A percentile compares a stretch with the other conserved stretches of the same genome.
Conservation (phyloP, 2,888 invertebrate genomes). For the Myopa testacea region DNA sequence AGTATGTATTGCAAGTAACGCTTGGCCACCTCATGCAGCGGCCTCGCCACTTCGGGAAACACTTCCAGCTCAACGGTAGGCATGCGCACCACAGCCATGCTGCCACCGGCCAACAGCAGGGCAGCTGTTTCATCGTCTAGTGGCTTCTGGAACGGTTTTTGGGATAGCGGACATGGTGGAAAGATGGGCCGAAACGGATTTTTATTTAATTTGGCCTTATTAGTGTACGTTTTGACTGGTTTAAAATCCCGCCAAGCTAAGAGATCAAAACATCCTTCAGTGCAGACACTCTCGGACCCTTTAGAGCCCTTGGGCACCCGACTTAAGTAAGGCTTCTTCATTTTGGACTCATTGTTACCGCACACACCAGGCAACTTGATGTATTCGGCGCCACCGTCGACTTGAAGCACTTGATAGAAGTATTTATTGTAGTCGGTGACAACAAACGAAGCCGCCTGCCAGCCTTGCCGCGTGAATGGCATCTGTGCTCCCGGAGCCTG, state of each 20-base stretch:
- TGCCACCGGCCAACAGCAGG: constrained; percentile 58
- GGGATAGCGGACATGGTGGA: constrained; percentile 65
- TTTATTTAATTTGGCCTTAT: constrained; percentile 53
- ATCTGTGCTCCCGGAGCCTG: constrained; percentile 57
- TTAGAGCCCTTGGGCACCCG: constrained; percentile 19
- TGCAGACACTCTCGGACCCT: constrained; percentile 41
- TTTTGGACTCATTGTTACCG: constrained; percentile 61
- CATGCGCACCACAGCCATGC: constrained; percentile 64
- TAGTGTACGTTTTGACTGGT: constrained; percentile 51
- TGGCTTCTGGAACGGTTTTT: constrained; percentile 59
- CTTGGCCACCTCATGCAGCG: constrained; percentile 63
- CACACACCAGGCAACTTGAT: constrained; percentile 60
- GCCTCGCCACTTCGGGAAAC: constrained; percentile 60
- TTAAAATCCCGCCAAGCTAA: constrained; percentile 52
- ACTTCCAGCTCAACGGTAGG: constrained; percentile 65
- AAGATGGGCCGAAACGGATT: constrained; percentile 55
- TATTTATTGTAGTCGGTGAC: constrained; percentile 63
- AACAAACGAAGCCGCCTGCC: constrained; percentile 65
- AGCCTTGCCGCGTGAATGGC: constrained; percentile 65
- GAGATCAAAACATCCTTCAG: constrained; percentile 53
- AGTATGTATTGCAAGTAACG: constrained; percentile 65
- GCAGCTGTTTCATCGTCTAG: constrained; percentile 61
- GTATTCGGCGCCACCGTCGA: constrained; percentile 54
- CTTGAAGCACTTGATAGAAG: constrained; percentile 62
- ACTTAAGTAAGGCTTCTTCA: constrained; percentile 56